Evolutionary conservation across 2,888 invertebrate species (phyloP).

Genomic region (Eremobia ochroleuca): DNA sequence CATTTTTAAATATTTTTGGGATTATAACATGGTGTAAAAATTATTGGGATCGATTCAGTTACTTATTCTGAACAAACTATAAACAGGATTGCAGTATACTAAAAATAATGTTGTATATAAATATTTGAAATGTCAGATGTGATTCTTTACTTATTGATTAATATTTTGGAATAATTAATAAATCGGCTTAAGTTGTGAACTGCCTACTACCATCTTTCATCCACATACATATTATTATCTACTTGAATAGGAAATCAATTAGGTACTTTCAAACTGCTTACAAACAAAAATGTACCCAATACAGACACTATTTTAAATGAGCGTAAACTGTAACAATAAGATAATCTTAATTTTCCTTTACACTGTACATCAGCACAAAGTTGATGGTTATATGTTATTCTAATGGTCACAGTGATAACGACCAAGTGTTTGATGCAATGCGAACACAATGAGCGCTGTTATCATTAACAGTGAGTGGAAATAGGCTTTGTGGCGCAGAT

Average conservation of each 20-base stretch:
- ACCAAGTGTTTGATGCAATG: conserved; percentile 36
- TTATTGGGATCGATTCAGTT: no score
- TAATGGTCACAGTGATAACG: conserved; percentile 11
- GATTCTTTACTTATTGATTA: neutral
- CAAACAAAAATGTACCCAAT: neutral
- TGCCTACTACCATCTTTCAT: neutral
- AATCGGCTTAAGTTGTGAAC: no score
- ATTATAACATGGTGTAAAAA: no score
- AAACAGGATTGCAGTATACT: no score
- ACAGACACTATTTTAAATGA: neutral
- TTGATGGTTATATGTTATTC: neutral
- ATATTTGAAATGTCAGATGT: no score
- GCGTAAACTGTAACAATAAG: neutral
- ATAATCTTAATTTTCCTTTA: neutral
- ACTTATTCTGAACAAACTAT: no score
- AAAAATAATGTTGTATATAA: no score
- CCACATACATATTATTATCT: neutral
- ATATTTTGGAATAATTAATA: no score
- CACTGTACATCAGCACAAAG: conserved; percentile 6
- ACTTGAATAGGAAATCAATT: neutral
- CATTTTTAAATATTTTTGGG: no score
- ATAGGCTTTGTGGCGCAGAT: conserved; percentile 9
- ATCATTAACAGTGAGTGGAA: conserved; percentile 30
- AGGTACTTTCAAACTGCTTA: neutral
- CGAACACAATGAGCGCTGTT: conserved; percentile 20